Evolutionary conservation across 64 coral and sea anemone species (phyloP), one percentile per base, ranked within the genome.

Genomic region (Actinia equina): DNA sequence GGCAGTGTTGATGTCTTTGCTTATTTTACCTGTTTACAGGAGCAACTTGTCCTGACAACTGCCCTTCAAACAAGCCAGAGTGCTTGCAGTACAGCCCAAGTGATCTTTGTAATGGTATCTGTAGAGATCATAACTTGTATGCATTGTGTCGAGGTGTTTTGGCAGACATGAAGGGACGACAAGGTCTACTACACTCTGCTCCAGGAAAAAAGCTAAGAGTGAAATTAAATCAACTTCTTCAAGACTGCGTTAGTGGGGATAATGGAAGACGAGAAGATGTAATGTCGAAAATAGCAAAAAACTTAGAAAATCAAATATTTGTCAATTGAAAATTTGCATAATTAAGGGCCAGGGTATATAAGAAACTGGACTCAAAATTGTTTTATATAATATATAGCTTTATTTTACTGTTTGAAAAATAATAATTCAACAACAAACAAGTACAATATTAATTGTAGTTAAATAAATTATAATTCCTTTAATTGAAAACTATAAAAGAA

Each of bases 61-160:
- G 85, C 60, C 15, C 77, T 51, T 91, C 53, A 74, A 84, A 82
- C 67, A 85, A 93, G 44, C 77, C 84, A 5, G 62, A 93, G 9
- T 95, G 94, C 45, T 79, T 95, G 69, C 62, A 77, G 3, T 81
- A 86, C 59, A 61, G 27, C 53, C 94, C 94, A 4, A 56, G 16
- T 30, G 87, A 92, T 9, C 65, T 95, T 17, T 95, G 94, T 41
- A 17, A 82, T 26, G 94, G 94, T 18, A 41, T 30, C 5, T 81
- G 67, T 25, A 65, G 94, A 41, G 94, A 95, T 77, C 87, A 93
- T 27, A 95, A 95, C 52, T 93, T 89, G 44, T 86, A 93, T 30
- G 94, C 94, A 5, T 60, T 95, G 10, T 95, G 94, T 58, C 91
- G 77, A 53, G 88, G 91, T 69, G 20, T 95, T 30, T 85, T 95